phyloP scores from a whole-genome alignment of 2,888 invertebrate genomes.

The Acanthacorydalis orientalis region DNA sequence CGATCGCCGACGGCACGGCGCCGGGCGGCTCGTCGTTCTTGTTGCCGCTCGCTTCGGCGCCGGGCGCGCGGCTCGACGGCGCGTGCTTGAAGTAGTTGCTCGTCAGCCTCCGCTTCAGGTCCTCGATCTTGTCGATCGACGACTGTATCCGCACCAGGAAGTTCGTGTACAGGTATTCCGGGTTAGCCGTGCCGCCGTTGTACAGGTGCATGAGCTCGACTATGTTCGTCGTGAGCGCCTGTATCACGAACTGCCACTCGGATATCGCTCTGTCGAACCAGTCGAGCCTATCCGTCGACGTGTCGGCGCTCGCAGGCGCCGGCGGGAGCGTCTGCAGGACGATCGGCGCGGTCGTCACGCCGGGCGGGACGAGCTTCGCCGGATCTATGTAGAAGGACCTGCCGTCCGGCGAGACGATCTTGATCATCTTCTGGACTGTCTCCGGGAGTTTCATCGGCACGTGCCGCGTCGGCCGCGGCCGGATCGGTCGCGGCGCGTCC shows the following conservation, averaged over 20 bases:
- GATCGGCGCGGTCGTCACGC: background rate
- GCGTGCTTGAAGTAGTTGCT: background rate
- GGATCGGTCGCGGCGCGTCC: background rate
- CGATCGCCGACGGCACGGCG: too few species aligned
- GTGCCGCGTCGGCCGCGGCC: background rate
- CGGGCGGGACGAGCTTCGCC: background rate
- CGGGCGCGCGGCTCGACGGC: too few species aligned
- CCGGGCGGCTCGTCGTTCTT: background rate
- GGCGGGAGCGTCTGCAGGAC: background rate
- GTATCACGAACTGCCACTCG: background rate
- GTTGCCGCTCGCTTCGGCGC: too few species aligned
- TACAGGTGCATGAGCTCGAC: background rate
- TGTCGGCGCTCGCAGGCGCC: background rate
- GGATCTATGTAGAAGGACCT: slow-evolving; percentile 3
- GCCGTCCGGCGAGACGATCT: slow-evolving; percentile 4
- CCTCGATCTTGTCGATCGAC: background rate
- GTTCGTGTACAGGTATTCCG: background rate
- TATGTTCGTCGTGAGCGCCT: background rate
- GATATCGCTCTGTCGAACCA: slow-evolving; percentile 1
- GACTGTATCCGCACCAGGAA: background rate
- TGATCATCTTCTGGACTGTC: background rate
- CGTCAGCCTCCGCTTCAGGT: background rate
- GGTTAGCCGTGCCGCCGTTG: background rate
- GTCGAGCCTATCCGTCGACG: slow-evolving; percentile 5
- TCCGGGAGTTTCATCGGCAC: background rate